Conservation (phyloP, 2,888 invertebrate species). For the Pachydiplax longipennis region DNA sequence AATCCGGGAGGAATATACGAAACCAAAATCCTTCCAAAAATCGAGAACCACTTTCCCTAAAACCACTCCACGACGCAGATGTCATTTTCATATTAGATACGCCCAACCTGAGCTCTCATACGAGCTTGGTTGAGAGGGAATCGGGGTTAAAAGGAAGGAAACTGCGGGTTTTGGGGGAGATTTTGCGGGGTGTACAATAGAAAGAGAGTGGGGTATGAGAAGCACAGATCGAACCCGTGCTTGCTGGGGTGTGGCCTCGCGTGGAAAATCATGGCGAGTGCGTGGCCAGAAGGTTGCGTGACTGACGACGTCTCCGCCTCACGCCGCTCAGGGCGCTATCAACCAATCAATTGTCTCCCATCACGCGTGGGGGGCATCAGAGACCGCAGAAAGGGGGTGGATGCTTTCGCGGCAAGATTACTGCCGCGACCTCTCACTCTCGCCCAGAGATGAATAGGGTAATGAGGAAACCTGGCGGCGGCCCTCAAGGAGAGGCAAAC, state of each 20-base stretch:
- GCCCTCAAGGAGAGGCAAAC: not conserved
- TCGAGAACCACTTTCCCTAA: too few relatives aligned
- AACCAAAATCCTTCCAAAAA: too few relatives aligned
- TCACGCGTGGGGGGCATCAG: not conserved
- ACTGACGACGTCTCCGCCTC: slow-evolving; percentile 36
- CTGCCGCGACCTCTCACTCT: not conserved
- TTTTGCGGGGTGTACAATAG: not conserved
- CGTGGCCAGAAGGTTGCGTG: not conserved
- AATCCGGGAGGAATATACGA: too few relatives aligned
- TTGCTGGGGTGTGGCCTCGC: not conserved
- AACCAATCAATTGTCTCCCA: slow-evolving; percentile 38
- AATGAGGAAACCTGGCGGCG: not conserved
- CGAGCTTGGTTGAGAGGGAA: not conserved
- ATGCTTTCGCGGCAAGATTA: not conserved
- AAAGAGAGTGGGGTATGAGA: not conserved
- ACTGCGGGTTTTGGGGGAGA: not conserved
- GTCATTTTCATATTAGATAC: too few relatives aligned
- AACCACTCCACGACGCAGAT: too few relatives aligned
- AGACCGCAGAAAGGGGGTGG: not conserved
- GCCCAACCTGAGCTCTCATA: not conserved
- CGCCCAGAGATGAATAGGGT: not conserved
- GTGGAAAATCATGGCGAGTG: not conserved
- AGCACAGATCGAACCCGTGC: not conserved
- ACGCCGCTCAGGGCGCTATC: slow-evolving; percentile 36
- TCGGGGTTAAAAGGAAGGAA: not conserved